Percentiles rank a stretch among this genome's conserved stretches.
Conservation (phyloP, 2,113 vertebrate genomes). For the Ceyx cyanopectus region DNA sequence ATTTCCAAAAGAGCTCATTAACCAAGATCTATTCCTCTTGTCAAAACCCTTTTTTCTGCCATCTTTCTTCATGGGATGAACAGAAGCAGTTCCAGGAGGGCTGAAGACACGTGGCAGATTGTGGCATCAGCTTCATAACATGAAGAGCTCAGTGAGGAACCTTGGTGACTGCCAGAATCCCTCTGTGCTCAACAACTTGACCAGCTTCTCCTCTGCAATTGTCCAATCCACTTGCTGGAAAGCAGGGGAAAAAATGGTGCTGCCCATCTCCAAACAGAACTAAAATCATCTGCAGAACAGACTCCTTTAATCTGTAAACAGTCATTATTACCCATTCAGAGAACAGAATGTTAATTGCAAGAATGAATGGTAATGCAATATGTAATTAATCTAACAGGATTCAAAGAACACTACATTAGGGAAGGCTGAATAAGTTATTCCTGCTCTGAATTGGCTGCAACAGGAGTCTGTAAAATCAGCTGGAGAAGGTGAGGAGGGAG, state of each 20-base stretch:
- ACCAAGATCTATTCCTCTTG: constrained; percentile 34
- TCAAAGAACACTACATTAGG: background rate
- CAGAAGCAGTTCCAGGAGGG: background rate
- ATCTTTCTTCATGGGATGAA: constrained; percentile 16
- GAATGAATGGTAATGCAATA: background rate
- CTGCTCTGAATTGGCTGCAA: background rate
- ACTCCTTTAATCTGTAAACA: constrained; percentile 10
- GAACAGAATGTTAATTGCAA: background rate
- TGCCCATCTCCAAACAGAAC: background rate
- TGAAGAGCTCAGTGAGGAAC: background rate
- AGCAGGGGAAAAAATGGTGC: background rate
- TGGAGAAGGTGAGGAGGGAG: background rate
- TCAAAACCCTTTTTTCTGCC: constrained; percentile 16
- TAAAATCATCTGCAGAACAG: background rate
- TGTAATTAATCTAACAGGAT: constrained; percentile 20
- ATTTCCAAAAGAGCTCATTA: constrained; percentile 49
- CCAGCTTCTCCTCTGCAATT: background rate
- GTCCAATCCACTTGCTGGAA: background rate
- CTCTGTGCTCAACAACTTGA: background rate
- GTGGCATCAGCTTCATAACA: background rate
- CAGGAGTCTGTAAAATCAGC: background rate
- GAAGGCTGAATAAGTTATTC: background rate
- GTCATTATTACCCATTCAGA: background rate
- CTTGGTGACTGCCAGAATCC: background rate
- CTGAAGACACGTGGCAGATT: background rate